A percentile compares a stretch with the other conserved stretches of the same genome.
Conservation (phyloP, 2,113 vertebrate genomes). For the Suncus etruscus region DNA sequence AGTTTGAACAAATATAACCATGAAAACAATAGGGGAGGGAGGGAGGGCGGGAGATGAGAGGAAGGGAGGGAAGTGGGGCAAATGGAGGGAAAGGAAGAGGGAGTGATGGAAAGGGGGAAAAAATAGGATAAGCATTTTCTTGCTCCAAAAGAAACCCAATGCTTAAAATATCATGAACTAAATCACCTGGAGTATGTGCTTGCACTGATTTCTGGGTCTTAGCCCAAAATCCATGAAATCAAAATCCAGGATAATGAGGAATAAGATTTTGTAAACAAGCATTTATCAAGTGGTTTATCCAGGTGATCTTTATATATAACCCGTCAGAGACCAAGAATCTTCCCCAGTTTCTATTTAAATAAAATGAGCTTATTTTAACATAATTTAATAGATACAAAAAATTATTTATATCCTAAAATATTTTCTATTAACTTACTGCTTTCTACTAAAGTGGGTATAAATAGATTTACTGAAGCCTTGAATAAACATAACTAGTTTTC, state of each 20-base stretch:
- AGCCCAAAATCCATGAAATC: background rate
- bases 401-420: conserved; percentile 44
- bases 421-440: conserved; percentile 47
- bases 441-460: background rate
- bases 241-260: background rate
- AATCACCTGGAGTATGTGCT: background rate
- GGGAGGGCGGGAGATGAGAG: no score
- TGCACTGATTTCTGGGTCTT: background rate
- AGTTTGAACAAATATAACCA: background rate
- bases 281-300: background rate
- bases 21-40: background rate
- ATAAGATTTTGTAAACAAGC: background rate
- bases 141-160: conserved; percentile 33
- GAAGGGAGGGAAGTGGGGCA: no score
- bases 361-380: conserved; percentile 34
- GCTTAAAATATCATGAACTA: background rate
- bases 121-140: background rate
- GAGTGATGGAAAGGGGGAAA: no score
- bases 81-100: no score
- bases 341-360: background rate
- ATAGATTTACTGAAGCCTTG: conserved; percentile 35
- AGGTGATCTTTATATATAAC: background rate
- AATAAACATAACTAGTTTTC: conserved; percentile 17
- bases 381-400: conserved; percentile 62
- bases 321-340: background rate